Evolutionary conservation across 2,113 vertebrate species (phyloP), one percentile per base, ranked within the genome.

Genomic region (Phrynocephalus versicolor): DNA sequence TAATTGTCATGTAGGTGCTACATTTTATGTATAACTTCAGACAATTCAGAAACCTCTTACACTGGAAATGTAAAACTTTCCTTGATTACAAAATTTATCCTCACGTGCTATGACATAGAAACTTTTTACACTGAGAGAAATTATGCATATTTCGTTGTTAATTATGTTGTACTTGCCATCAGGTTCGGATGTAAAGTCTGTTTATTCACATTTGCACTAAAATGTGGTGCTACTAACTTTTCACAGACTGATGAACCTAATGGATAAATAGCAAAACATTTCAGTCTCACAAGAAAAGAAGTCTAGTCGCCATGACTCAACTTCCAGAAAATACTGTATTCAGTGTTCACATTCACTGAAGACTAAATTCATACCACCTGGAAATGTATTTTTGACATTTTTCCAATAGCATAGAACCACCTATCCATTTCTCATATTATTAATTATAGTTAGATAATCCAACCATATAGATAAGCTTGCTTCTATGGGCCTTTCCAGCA

Each of bases 1-100:
- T 92, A 89, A 84, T 90, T 77, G 65, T 87, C 65, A 67, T 89
- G 33, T 90, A 88, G 75, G 9, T 74, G n/a, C 93, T 84, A 85
- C 84, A 85, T 88, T 90, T 77, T 1, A 70, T 86, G 87, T 82
- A 57, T 71, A 65, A 16, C 64, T 85, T 35, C 74, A n/a, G 69
- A 33, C 74, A 82, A 81, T 85, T 57, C 81, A 81, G 79, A 90
- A 77, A 62, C 76, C 51, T 86, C 6, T 41, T 65, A 86, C 89
- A 62, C 82, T 81, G 70, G 84, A 84, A 57, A 1, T 89, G 1
- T 86, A 64, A 84, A 35, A 76, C 41, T 8, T 75, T 39, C 39
- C 35, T 71, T 70, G 27, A 35, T 14, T 39, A 23, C 35, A 72
- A 6, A 23, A 45, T 72, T 6, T 58, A 57, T 21, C 14, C 1